Base-by-base conservation (phyloP, 2,113 vertebrate genomes). In the Sinocyclocheilus rhinocerous region DNA sequence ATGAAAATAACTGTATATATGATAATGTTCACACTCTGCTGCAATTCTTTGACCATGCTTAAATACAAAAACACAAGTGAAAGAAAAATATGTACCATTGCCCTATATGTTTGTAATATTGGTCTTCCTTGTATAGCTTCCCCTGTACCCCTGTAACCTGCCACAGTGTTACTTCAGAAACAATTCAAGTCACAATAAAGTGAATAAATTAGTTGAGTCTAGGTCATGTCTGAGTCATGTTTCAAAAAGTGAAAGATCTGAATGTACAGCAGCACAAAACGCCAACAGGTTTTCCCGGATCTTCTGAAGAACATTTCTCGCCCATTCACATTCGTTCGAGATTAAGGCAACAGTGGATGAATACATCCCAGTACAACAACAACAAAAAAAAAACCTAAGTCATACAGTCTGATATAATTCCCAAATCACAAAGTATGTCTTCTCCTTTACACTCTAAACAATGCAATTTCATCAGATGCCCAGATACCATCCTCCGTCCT, bases 271-370 rank as follows among this genome's bases (percentile, higher is more conserved):
- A 83, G 83, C 67, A 69, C 52, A 82, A 10, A 85, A 82, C 48
- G 39, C 26, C 55, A 75, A 13, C 26, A 52, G 50, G 22, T 16
- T 84, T 42, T 61, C 48, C 18, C 26, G 9, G 26, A 57, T 76
- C 42, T 48, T 86, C 18, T 16, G 22, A 81, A 29, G 39, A 70
- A 33, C 55, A 11, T 70, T 63, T 61, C 26, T 36, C 13, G 48
- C 24, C 24, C 75, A 16, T 16, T 50, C 26, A 83, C 18, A 20
- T 65, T 12, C 16, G 69, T 59, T 76, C 76, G 52, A 89, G 87
- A 87, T 86, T 92, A 96, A 96, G 95, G 95, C 94, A 95, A 93
- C 89, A 61, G 57, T 89, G 89, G 75, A 33, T 91, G 89, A 86
- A 93, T 89, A 91, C 84, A 67, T 1, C 70, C 86, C 81, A 76